Evolutionary conservation across 2,888 invertebrate genomes (phyloP), one percentile per base, ranked within the genome.

Genomic region (Abrostola triplasia): DNA sequence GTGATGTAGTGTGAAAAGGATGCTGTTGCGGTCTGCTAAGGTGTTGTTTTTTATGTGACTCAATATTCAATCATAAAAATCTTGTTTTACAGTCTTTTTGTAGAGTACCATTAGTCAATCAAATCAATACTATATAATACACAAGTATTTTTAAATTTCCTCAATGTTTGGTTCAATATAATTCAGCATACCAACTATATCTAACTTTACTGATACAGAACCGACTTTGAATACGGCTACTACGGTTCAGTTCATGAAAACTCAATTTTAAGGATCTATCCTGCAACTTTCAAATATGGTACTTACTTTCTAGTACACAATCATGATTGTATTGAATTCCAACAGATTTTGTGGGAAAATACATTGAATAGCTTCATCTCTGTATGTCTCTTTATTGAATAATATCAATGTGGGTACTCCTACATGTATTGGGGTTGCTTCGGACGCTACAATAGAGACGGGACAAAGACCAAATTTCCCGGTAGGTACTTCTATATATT

Each of bases 381-480:
- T 57, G 24, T 57, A 57, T 68, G 64, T 68, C 56, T 56, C 64
- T 73, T 49, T 60, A 61, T 59, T 58, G 67, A 59, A 68, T 59
- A 72, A 60, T 63, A 64, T 59, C 42, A 35, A 50, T 24, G 38
- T 60, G 57, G 53, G 24, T 24, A 24, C 24, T 24, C 24, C 24
- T 24, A 24, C 24, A 38, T 71, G 49, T 63, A 59, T 65, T 7
- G 53, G 59, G 54, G 12, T 60, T 67, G 66, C 44, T 62, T 50
- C 35, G 50, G 36, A 36, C 42, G 64, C 42, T 63, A 73, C 77
- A 77, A 77, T 62, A 63, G 64, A 13, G 12, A 53, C 40, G 38
- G 77, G 74, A 77, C 70, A 71, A 71, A 69, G 65, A 55, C 70
- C 48, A 51, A 60, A 64, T 72, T 64, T 70, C 59, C 62, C 59